A percentile compares a stretch with the other conserved stretches of the same genome.
Evolutionary conservation across 2,113 vertebrate species (phyloP).

Genomic region (Ivindomyrus marchei): DNA sequence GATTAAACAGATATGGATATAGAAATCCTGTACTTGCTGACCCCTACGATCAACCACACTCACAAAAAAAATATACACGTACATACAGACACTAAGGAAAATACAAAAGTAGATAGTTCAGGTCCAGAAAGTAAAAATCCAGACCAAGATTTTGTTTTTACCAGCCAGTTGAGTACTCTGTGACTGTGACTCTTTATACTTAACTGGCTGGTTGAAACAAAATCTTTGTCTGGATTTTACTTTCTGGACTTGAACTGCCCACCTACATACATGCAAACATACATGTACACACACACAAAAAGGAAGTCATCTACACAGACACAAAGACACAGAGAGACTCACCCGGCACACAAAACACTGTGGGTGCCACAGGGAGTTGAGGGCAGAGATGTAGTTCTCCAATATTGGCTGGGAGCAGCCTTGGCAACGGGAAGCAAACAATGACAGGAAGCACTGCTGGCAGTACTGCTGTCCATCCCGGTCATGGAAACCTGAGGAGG

Average conservation of each 20-base stretch:
- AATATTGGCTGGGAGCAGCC: conserved; percentile 80
- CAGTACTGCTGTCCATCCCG: conserved; percentile 84
- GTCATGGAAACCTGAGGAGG: conserved; percentile 75
- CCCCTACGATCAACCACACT: background rate
- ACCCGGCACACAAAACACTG: conserved; percentile 77
- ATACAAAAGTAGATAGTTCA: background rate
- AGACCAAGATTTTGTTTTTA: background rate
- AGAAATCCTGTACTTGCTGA: background rate
- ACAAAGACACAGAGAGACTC: conserved; percentile 35
- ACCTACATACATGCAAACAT: background rate
- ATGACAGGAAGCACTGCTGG: conserved; percentile 78
- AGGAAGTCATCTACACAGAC: background rate
- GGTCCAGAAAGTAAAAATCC: background rate
- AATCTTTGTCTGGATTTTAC: background rate
- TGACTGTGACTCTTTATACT: background rate
- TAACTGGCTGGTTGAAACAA: background rate
- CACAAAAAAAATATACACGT: background rate
- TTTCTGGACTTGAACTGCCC: background rate
- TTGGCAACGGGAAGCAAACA: conserved; percentile 78
- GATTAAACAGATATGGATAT: background rate
- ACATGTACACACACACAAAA: background rate
- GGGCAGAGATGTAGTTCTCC: conserved; percentile 89
- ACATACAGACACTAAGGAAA: background rate
- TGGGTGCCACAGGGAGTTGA: conserved; percentile 82
- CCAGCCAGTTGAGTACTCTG: background rate